Conservation (phyloP, 2,888 invertebrate species). For the Minunthozetes semirufus region DNA sequence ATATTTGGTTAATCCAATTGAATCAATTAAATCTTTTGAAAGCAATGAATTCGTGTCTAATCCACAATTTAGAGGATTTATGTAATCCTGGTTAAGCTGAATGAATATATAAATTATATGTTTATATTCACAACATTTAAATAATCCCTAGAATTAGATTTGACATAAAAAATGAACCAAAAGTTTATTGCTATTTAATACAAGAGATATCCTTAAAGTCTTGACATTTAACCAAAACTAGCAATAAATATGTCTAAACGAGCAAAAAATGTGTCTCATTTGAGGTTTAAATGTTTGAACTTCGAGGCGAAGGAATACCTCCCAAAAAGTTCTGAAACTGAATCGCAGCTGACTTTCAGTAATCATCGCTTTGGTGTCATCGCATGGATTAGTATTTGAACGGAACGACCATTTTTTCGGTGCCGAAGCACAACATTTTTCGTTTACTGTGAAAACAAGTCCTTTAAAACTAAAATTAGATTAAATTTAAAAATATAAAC, state of each 20-base stretch:
- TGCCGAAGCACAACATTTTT: slow-evolving; percentile 1
- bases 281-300: background rate
- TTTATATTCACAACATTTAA: background rate
- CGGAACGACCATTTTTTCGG: background rate
- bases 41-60: background rate
- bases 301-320: background rate
- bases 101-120: background rate
- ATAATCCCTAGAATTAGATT: background rate
- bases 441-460: slow-evolving; percentile 8
- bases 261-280: background rate
- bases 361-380: background rate
- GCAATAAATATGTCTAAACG: background rate
- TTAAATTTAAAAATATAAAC: background rate
- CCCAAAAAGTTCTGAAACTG: background rate
- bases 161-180: background rate
- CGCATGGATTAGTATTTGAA: background rate
- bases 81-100: background rate
- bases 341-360: slow-evolving; percentile 5
- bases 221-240: background rate
- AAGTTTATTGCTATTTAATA: background rate
- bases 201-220: background rate
- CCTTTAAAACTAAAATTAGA: slow-evolving; percentile 13
- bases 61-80: background rate
- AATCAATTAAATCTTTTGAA: background rate
- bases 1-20: background rate